A percentile compares a stretch with the other conserved stretches of the same genome.
These are phyloP conservation scores for Rhyacichthys aspro DNA, from an alignment of 2,797 vertebrate genomes.

Conservation along the genomic window DNA sequence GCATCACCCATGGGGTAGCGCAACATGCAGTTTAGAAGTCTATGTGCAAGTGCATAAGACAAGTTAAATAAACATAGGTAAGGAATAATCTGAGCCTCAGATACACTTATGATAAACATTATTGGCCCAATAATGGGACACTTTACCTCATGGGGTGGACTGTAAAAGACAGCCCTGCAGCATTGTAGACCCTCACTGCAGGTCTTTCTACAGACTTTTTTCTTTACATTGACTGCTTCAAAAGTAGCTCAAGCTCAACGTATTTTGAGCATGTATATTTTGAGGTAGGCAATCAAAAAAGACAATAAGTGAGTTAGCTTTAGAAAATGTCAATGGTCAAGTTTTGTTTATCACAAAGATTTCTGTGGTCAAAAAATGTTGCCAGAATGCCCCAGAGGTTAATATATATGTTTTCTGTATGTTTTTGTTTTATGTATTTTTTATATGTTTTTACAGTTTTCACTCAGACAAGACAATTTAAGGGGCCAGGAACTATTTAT, in stretches of 20 bases:
- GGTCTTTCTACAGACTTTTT: not conserved
- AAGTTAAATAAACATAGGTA: not conserved
- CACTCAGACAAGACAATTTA: too few species aligned
- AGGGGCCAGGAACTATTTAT: too few species aligned
- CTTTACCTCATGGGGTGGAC: conserved; percentile 1
- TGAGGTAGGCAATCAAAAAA: too few species aligned
- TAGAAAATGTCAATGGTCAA: too few species aligned
- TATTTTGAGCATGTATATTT: not conserved
- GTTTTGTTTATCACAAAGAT: too few species aligned
- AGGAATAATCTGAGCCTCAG: conserved; percentile 3
- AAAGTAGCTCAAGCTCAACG: not conserved
- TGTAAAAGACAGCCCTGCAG: conserved; percentile 1
- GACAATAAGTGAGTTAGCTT: too few species aligned
- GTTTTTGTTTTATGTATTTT: too few species aligned
- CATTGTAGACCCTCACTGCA: not conserved
- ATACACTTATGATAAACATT: conserved; percentile 4
- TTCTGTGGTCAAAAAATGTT: too few species aligned
- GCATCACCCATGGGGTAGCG: conserved; percentile 9
- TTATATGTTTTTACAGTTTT: too few species aligned
- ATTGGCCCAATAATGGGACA: not conserved
- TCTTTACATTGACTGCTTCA: not conserved
- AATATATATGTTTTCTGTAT: too few species aligned
- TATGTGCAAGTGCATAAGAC: not conserved
- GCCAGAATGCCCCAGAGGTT: too few species aligned
- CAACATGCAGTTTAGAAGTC: conserved; percentile 18